Evolutionary conservation across 2,797 vertebrate genomes (phyloP).

Genomic region (Leucoraja ocellata): DNA sequence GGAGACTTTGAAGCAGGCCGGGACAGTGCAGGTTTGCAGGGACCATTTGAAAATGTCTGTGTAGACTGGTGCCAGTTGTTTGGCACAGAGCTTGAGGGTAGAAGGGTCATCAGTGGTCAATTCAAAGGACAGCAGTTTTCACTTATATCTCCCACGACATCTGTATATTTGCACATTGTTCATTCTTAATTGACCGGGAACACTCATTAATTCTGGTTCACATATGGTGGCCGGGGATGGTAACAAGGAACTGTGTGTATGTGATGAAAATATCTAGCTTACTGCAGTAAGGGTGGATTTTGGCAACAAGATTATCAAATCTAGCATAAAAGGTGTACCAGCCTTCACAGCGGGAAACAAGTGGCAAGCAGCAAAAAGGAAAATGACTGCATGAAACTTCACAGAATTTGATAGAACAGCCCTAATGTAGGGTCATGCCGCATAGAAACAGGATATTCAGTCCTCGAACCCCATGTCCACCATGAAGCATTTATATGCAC

Average conservation of each 20-base stretch:
- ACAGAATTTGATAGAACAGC: background rate
- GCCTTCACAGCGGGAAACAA: background rate
- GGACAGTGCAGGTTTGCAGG: too few species aligned
- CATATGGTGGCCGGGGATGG: background rate
- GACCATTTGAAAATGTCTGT: too few species aligned
- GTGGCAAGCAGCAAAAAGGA: background rate
- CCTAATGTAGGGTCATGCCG: too few species aligned
- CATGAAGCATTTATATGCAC: too few species aligned
- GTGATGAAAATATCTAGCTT: background rate
- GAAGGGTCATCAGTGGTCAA: background rate
- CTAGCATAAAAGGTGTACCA: background rate
- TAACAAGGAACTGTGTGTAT: background rate
- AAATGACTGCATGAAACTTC: background rate
- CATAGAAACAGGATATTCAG: too few species aligned
- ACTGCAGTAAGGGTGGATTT: background rate
- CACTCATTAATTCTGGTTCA: background rate
- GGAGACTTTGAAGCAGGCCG: too few species aligned
- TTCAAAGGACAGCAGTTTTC: background rate
- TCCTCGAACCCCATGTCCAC: too few species aligned
- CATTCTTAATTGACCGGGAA: background rate
- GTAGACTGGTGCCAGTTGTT: too few species aligned
- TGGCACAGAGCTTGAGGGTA: too few species aligned
- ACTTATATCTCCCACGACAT: background rate
- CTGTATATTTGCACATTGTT: background rate
- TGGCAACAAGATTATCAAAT: background rate